Base-by-base conservation (phyloP, 1,140 invertebrate genomes). In the Ceratitis capitata region DNA sequence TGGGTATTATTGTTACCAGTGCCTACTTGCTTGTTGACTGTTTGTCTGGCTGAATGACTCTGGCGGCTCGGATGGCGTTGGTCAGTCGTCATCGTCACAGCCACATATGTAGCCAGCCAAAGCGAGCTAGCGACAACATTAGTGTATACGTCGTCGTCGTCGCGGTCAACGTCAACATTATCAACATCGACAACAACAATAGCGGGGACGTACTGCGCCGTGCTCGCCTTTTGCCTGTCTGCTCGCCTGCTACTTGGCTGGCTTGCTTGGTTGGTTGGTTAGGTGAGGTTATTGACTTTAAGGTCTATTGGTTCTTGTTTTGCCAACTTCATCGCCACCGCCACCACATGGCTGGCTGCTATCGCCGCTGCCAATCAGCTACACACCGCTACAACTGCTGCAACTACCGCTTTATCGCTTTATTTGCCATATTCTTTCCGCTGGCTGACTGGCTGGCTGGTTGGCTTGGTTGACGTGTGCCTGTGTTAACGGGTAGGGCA, bases 281-380 rank as follows among this genome's bases (percentile, higher is more conserved):
- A 78, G 45, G 69, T 78, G 69, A 78, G 69, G 69, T 78, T 78
- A 78, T 78, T 78, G 69, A 78, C 69, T 78, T 42, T 78, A 78
- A 78, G 69, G 69, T 45, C 69, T 78, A 78, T 78, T 78, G 69
- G 69, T 78, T 78, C 69, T 78, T 78, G 69, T 78, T 47, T 64
- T 78, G 64, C 64, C 64, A 39, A 64, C 58, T 61, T 29, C 29
- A 12, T 14, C 35, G 35, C 35, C 64, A n/a, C 19, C 64, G 10
- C 16, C 35, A 19, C 10, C 39, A 45, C 35, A 78, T 26, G 39
- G 29, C 61, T 56, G 29, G 32, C 39, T 47, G 69, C 69, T 78
- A 78, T 78, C 69, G 14, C 7, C 26, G 19, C 39, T 35, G 39
- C 69, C 69, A 78, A 78, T 78, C 69, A 78, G 39, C 39, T 42